Conservation (phyloP, 2,797 vertebrate genomes). For the Spea hammondii region DNA sequence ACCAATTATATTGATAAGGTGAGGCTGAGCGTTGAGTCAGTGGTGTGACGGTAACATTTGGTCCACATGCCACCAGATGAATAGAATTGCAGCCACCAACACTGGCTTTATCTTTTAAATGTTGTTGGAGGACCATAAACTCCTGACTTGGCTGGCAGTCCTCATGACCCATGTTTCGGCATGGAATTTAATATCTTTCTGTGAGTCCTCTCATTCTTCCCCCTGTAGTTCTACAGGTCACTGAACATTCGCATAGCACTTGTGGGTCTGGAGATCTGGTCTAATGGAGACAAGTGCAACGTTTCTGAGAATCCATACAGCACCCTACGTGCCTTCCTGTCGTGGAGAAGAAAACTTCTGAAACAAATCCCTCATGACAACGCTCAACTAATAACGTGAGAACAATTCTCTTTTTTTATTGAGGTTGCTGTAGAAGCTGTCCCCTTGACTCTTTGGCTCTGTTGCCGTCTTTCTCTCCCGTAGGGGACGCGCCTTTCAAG, state of each 20-base stretch:
- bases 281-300: conserved; percentile 73
- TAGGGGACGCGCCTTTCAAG: conserved; percentile 87
- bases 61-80: background rate
- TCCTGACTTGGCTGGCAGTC: too few species aligned
- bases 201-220: background rate
- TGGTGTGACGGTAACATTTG: too few species aligned
- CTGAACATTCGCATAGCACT: conserved; percentile 89
- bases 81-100: background rate
- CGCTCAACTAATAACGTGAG: conserved; percentile 92
- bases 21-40: conserved; percentile 7
- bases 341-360: conserved; percentile 88
- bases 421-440: background rate
- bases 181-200: too few species aligned
- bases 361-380: conserved; percentile 83
- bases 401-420: conserved; percentile 10
- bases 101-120: background rate
- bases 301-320: conserved; percentile 87
- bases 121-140: too few species aligned
- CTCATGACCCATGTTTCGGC: too few species aligned
- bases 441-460: background rate
- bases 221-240: conserved; percentile 85
- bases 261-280: conserved; percentile 93
- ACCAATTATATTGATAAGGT: conserved; percentile 98
- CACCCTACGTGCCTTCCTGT: conserved; percentile 86
- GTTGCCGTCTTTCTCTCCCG: conserved; percentile 35